phyloP scores from a whole-genome alignment of 1,140 invertebrate genomes.

The Charaxes varanes region DNA sequence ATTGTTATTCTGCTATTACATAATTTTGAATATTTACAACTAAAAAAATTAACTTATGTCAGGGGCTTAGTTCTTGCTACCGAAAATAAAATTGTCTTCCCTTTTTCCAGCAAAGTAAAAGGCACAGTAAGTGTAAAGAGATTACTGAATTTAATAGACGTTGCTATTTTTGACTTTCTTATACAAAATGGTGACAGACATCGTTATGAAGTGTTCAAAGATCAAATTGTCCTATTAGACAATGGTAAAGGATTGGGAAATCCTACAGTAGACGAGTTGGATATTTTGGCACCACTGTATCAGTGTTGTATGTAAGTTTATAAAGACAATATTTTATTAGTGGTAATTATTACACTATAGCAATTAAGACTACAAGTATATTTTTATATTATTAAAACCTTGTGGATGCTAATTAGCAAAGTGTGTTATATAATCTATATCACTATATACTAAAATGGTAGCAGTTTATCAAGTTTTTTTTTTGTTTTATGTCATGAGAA shows the following conservation, averaged over 20 bases:
- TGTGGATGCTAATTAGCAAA: background rate
- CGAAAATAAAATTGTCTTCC: background rate
- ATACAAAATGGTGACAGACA: constrained; percentile 96
- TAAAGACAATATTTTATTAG: too few species aligned
- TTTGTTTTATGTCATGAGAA: too few species aligned
- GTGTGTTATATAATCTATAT: too few species aligned
- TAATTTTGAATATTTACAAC: too few species aligned
- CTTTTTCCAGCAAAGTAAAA: constrained; percentile 68
- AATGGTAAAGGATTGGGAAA: constrained; percentile 96
- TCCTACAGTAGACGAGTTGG: constrained; percentile 86
- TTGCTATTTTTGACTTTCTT: constrained; percentile 93
- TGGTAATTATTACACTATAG: too few species aligned
- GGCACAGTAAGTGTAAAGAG: constrained; percentile 74
- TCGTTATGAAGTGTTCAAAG: constrained; percentile 89
- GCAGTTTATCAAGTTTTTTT: too few species aligned
- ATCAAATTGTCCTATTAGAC: constrained; percentile 88
- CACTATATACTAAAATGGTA: too few species aligned
- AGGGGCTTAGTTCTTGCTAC: background rate
- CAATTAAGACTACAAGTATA: too few species aligned
- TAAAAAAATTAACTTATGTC: too few species aligned
- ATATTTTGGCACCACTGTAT: constrained; percentile 91
- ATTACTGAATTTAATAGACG: constrained; percentile 90
- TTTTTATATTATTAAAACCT: background rate
- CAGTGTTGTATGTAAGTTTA: constrained; percentile 90
- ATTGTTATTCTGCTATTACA: too few species aligned